Evolutionary conservation across 2,113 vertebrate genomes (phyloP), one percentile per base, ranked within the genome.

Genomic region (Motacilla alba): DNA sequence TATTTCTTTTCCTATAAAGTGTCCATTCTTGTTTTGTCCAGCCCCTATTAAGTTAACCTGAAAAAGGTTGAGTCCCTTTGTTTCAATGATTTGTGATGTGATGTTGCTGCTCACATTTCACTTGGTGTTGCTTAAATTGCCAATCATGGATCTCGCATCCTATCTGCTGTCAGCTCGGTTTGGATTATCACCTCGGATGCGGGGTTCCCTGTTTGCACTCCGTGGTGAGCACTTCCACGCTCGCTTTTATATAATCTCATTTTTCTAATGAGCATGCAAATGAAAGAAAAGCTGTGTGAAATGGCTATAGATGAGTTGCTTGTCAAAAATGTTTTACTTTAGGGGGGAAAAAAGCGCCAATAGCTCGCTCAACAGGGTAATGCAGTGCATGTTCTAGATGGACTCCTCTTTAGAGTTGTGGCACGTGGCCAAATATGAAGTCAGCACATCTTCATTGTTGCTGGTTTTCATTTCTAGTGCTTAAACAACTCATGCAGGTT

Each of bases 201-300:
- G 49, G 93, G 97, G 91, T 94, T 96, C 96, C 87, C 93, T 44
- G 35, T 85, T 96, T 95, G 43, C 84, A 70, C 91, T 64, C 78
- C 47, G 79, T 95, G 96, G 86, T 72, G 94, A 96, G 96, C 95
- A 93, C 96, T 97, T 96, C 94, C 97, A 96, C 63, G 37, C 98
- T 97, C 96, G 81, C 92, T 96, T 98, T 98, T 97, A 97, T 90
- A 96, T 97, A 98, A 98, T 98, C 92, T 89, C 97, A 96, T 98
- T 98, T 98, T 97, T 96, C 97, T 99, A 99, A 99, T 98, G 98
- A 99, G 98, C 97, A 99, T 97, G 97, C 96, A 98, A 99, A 98
- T 98, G 98, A 98, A 98, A 98, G 98, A 95, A 98, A 98, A 98
- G 97, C 98, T 97, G 97, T 98, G 98, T 97, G 98, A 98, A 98